phyloP scores from a whole-genome alignment of 2,797 vertebrate genomes.

The Rousettus madagascariensis region DNA sequence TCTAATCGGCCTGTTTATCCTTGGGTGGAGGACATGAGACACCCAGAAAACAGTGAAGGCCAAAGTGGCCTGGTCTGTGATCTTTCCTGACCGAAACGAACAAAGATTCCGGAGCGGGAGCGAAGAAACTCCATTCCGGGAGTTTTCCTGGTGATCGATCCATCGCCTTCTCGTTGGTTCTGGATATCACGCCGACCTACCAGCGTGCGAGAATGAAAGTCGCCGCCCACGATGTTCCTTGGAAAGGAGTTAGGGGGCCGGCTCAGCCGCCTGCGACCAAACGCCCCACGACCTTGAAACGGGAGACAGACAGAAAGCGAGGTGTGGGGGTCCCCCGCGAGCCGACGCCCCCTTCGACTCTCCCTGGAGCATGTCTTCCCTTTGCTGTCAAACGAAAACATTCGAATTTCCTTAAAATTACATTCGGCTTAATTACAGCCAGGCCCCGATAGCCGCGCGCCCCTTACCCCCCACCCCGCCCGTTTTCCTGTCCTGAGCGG shows the following conservation, averaged over 20 bases:
- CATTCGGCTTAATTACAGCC: slow-evolving; percentile 86
- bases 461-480: slow-evolving; percentile 68
- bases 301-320: slow-evolving; percentile 12
- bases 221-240: too few relatives aligned
- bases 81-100: too few relatives aligned
- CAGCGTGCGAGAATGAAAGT: slow-evolving; percentile 46
- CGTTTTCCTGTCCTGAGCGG: slow-evolving; percentile 79
- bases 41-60: background rate
- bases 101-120: background rate
- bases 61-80: background rate
- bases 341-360: slow-evolving; percentile 80
- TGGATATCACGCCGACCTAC: slow-evolving; percentile 65
- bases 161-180: slow-evolving; percentile 62
- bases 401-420: slow-evolving; percentile 89
- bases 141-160: background rate
- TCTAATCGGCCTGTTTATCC: background rate
- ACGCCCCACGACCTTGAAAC: slow-evolving; percentile 21
- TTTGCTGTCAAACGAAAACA: slow-evolving; percentile 86
- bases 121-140: background rate
- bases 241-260: too few relatives aligned
- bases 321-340: slow-evolving; percentile 63
- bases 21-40: background rate
- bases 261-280: slow-evolving; percentile 8
- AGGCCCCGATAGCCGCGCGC: slow-evolving; percentile 81
- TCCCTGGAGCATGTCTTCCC: slow-evolving; percentile 83